phyloP scores from a whole-genome alignment of 2,797 vertebrate species.

The Halcyon badia region DNA sequence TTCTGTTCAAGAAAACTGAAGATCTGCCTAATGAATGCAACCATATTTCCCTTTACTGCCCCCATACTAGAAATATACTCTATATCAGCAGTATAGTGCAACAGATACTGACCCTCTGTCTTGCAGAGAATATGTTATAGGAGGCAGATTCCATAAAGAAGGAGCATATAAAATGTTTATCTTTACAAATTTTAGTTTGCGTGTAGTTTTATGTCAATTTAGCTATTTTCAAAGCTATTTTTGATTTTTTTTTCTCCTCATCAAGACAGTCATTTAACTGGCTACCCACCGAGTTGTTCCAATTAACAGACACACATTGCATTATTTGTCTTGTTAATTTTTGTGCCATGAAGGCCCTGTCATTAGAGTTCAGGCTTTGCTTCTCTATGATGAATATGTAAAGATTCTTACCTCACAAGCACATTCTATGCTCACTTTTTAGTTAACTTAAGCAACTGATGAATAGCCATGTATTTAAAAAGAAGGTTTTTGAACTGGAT shows the following conservation, averaged over 20 bases:
- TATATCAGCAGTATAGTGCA: not conserved
- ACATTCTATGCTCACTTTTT: not conserved
- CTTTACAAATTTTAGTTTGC: not conserved
- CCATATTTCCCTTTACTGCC: not conserved
- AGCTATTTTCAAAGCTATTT: constrained; percentile 35
- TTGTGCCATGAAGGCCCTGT: not conserved
- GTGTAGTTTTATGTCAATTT: constrained; percentile 6
- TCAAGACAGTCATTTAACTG: constrained; percentile 23
- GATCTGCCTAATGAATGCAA: not conserved
- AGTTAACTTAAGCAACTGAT: not conserved
- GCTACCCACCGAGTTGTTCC: constrained; percentile 31
- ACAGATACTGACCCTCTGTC: not conserved
- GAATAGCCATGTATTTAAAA: not conserved
- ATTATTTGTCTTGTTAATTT: constrained; percentile 66
- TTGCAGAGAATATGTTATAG: not conserved
- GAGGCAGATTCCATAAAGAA: not conserved
- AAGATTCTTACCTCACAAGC: not conserved
- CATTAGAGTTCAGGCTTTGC: constrained; percentile 26
- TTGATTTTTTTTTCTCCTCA: not conserved
- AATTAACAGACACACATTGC: constrained; percentile 21
- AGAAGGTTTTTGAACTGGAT: not conserved
- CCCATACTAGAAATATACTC: not conserved
- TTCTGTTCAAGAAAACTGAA: not conserved
- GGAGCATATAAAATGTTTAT: not conserved
- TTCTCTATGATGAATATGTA: not conserved